A percentile compares a stretch with the other conserved stretches of the same genome.
These are phyloP conservation scores for Dinocampus coccinellae DNA, from an alignment of 2,888 invertebrate species.

Conservation along the genomic window DNA sequence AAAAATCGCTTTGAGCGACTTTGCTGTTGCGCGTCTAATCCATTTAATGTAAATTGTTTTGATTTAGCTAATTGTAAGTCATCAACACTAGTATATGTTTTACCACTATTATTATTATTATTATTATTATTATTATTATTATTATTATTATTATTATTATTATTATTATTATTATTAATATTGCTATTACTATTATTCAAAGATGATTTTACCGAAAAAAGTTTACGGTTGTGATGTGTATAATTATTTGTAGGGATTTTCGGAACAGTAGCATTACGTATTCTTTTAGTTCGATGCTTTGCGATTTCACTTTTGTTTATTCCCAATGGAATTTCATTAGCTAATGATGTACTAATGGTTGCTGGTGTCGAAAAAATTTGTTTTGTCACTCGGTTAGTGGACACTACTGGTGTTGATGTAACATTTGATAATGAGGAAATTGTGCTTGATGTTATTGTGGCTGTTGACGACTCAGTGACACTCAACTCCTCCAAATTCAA, in stretches of 20 bases:
- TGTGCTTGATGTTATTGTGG: conserved; percentile 26
- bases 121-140: too few species aligned
- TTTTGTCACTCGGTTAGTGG: conserved; percentile 45
- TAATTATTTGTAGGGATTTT: conserved; percentile 37
- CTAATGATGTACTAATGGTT: conserved; percentile 47
- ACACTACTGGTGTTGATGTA: conserved; percentile 27
- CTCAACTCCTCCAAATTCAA: conserved; percentile 52
- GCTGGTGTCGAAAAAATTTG: conserved; percentile 39
- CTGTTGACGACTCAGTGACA: conserved; percentile 21
- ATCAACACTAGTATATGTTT: neutral
- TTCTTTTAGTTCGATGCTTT: conserved; percentile 64
- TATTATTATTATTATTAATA: conserved; percentile 29
- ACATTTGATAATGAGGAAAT: neutral
- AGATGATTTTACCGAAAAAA: conserved; percentile 56
- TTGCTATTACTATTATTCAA: conserved; percentile 41
- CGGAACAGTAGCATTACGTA: conserved; percentile 58
- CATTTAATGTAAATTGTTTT: conserved; percentile 54
- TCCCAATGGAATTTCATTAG: conserved; percentile 63
- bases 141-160: conserved; percentile 19
- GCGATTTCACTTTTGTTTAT: conserved; percentile 49
- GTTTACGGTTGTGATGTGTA: conserved; percentile 50
- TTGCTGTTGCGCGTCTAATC: conserved; percentile 58
- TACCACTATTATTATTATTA: conserved; percentile 30
- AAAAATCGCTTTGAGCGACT: conserved; percentile 64
- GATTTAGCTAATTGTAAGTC: conserved; percentile 31